Evolutionary conservation across 2,888 invertebrate genomes (phyloP), one percentile per base, ranked within the genome.

Genomic region (Agonopterix heracliana): DNA sequence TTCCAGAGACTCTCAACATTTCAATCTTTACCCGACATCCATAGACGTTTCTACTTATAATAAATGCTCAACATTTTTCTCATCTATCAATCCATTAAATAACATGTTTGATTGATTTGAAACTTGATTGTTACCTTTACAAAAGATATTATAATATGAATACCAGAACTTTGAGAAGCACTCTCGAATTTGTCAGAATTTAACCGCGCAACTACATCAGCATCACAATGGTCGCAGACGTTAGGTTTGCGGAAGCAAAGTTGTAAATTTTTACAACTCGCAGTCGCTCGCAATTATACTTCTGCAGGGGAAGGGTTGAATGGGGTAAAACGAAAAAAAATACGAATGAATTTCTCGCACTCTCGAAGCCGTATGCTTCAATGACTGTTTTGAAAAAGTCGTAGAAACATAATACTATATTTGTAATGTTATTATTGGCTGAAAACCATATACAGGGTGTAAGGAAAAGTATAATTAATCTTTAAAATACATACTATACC

Each of bases 191-290:
- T 66, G 71, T 73, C 67, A 71, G 70, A 68, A 74, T 71, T 70
- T 68, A 74, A 68, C 67, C 62, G 56, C 60, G 63, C 57, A 59
- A 60, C 67, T 64, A 65, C 72, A 80, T 82, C 82, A 81, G 66
- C 81, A 81, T 83, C 71, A 85, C 83, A 85, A 86, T 79, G 66
- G 68, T 52, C 48, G 66, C 70, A 71, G 68, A 72, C 73, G 71
- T 66, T 63, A 68, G 65, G 70, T 64, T 65, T 63, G 68, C 79
- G 82, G 84, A 83, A 78, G 78, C 74, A 56, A 59, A 68, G 83
- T 79, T 79, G 84, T 87, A 82, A 86, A 87, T 78, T 83, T 86
- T 87, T 86, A 87, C 77, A 81, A 76, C 83, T 71, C 63, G 54
- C 66, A 59, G 68, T 63, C 73, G 73, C 59, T 61, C 57, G 73